Evolutionary conservation across 2,797 vertebrate genomes (phyloP).

Genomic region (Orestias chungarensis): DNA sequence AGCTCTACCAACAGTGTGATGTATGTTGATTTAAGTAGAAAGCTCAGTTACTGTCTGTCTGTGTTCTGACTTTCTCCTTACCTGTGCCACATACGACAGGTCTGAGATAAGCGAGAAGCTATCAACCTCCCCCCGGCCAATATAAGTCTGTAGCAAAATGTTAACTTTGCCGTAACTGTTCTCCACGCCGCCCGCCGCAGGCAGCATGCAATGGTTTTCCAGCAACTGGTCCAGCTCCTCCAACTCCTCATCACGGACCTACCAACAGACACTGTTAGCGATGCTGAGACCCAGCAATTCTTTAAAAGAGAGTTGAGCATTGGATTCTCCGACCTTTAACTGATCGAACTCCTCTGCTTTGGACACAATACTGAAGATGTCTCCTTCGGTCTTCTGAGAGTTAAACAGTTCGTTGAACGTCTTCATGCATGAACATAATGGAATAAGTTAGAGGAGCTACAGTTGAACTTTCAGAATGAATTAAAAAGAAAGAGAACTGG

Average conservation of each 20-base stretch:
- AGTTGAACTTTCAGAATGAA: not conserved
- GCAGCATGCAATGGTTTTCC: constrained; percentile 88
- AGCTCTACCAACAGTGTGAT: not conserved
- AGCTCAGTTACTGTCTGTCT: not conserved
- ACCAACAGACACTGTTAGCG: constrained; percentile 11
- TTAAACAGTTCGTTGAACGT: constrained; percentile 96
- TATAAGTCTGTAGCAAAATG: constrained; percentile 96
- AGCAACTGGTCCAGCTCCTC: constrained; percentile 91
- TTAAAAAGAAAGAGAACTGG: not conserved
- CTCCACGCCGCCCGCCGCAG: constrained; percentile 93
- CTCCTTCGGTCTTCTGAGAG: constrained; percentile 93
- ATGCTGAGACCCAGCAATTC: not conserved
- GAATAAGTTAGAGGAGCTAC: not conserved
- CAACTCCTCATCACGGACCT: constrained; percentile 97
- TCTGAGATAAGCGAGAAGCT: constrained; percentile 98
- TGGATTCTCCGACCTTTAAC: constrained; percentile 88
- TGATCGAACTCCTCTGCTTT: constrained; percentile 99
- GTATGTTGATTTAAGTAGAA: not conserved
- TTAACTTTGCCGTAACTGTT: constrained; percentile 98
- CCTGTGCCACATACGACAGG: constrained; percentile 96
- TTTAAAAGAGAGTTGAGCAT: not conserved
- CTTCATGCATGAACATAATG: constrained; percentile 71
- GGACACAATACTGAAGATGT: constrained; percentile 93
- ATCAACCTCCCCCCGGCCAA: constrained; percentile 94
- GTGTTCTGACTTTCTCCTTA: constrained; percentile 55